Evolutionary conservation across 2,797 vertebrate genomes (phyloP), one percentile per base, ranked within the genome.

Genomic region (Rhinella marina): DNA sequence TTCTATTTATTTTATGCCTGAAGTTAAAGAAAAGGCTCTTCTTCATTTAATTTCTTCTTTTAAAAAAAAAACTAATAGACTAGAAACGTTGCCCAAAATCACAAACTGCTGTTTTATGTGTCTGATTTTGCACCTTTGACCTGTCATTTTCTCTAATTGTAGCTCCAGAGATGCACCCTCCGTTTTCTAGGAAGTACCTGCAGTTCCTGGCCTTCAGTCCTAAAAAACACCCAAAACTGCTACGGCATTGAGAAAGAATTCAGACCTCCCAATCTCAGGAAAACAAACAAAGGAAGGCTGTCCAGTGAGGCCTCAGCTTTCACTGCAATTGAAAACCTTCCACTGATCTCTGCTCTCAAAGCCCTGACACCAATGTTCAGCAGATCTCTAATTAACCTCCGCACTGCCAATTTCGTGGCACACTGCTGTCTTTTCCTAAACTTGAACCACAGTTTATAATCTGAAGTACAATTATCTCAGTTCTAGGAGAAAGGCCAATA

Each of bases 261-360:
- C 91, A 89, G 91, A 92, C 87, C 93, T 92, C 92, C 91, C 86
- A 59, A 59, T 90, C 93, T 92, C 84, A 91, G 92, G 92, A 90
- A 92, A 93, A 92, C 87, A 90, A 93, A 92, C 88, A 93, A 94
- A 93, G 92, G 91, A 91, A 94, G 93, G 93, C 92, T 94, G 92
- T 93, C 88, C 93, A 92, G 86, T 91, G 89, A 86, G 90, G 90
- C 41, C 89, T 87, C 0, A 21, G 85, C 75, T 89, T 89, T 83
- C 88, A 89, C 84, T 89, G 78, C 88, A 85, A 88, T 80, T 81
- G 88, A 68, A 87, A 88, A 81, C 88, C 88, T 88, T 88, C 88
- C 79, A 86, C 88, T 88, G 84, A 89, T 89, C 88, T 86, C 82
- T 84, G 87, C 87, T 88, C 64, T 56, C 70, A 62, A 73, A 80